A percentile compares a stretch with the other conserved stretches of the same genome.
Evolutionary conservation across 2,113 vertebrate genomes (phyloP).

Genomic region (Galemys pyrenaicus): DNA sequence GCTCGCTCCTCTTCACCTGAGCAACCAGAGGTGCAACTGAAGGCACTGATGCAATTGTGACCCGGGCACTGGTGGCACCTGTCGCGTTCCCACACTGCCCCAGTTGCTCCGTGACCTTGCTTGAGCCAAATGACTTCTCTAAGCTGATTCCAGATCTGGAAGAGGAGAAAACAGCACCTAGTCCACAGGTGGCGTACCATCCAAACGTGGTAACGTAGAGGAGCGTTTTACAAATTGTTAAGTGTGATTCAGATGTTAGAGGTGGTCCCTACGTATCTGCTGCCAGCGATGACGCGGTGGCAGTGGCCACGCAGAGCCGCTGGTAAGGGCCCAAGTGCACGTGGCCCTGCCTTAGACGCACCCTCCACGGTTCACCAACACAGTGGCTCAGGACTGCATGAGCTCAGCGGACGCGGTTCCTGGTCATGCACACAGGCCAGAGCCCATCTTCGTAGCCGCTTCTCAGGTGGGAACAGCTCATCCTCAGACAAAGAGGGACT

Average conservation of each 20-base stretch:
- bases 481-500: background rate
- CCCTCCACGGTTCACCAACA: background rate
- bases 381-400: fast-evolving
- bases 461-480: background rate
- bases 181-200: background rate
- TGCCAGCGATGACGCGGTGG: background rate
- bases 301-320: background rate
- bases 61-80: background rate
- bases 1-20: background rate
- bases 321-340: background rate
- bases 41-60: background rate
- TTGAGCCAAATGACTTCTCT: background rate
- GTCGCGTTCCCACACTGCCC: too few species aligned
- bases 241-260: background rate
- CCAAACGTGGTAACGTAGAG: background rate
- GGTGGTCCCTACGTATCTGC: background rate
- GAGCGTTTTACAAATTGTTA: background rate
- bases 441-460: background rate
- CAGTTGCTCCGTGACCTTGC: background rate
- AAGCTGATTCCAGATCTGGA: background rate
- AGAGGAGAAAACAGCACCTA: background rate
- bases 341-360: fast-evolving
- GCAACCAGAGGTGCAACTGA: background rate
- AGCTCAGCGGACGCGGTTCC: background rate
- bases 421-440: background rate